phyloP scores from a whole-genome alignment of 2,113 vertebrate species.

The Nothocercus julius region DNA sequence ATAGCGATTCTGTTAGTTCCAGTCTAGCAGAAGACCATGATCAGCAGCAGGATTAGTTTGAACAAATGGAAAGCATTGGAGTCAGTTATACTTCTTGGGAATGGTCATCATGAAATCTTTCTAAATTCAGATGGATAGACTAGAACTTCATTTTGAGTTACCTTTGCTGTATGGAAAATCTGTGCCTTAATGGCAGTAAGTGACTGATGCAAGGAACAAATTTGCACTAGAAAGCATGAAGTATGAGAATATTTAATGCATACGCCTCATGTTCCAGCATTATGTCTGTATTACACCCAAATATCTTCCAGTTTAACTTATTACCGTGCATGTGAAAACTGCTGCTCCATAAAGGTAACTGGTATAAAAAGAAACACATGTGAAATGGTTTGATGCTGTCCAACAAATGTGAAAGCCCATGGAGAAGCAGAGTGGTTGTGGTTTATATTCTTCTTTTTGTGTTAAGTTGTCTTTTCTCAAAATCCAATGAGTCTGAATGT shows the following conservation, averaged over 20 bases:
- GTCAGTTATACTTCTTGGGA: not conserved
- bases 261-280: not conserved
- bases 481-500: not conserved
- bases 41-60: not conserved
- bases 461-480: not conserved
- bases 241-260: not conserved
- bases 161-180: not conserved
- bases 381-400: not conserved
- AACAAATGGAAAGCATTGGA: not conserved
- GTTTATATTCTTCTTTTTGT: not conserved
- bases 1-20: not conserved
- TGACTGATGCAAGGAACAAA: not conserved
- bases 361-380: not conserved
- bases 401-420: fast-evolving
- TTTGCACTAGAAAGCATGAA: not conserved
- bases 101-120: not conserved
- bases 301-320: not conserved
- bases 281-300: not conserved
- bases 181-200: not conserved
- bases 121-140: not conserved
- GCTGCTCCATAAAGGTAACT: not conserved
- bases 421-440: not conserved
- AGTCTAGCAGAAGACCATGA: not conserved
- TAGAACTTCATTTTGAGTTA: not conserved
- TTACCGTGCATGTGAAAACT: not conserved